Percentiles rank a stretch among this genome's conserved stretches.
Conservation (phyloP, 1,140 invertebrate species). For the Micrasema minimum region DNA sequence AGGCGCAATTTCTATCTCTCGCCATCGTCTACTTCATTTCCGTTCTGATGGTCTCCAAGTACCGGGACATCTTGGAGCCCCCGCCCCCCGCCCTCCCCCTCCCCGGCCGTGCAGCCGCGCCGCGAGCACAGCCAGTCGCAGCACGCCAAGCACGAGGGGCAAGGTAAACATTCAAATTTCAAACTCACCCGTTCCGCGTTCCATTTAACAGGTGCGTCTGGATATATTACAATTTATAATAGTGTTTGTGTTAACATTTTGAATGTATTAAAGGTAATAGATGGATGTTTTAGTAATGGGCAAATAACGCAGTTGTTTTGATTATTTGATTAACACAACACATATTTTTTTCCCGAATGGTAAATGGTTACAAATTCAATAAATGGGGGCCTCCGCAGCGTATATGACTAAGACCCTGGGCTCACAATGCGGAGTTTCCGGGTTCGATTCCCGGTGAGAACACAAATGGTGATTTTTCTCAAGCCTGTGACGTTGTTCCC, state of each 20-base stretch:
- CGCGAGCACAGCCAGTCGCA: conserved; percentile 58
- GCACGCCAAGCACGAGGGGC: conserved; percentile 55
- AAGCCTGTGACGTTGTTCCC: too few species aligned
- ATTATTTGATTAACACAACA: too few species aligned
- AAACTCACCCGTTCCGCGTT: background rate
- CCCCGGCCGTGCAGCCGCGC: conserved; percentile 59
- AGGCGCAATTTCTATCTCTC: conserved; percentile 98
- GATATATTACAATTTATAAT: too few species aligned
- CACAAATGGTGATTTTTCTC: too few species aligned
- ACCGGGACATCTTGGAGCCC: conserved; percentile 98
- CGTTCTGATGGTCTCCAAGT: conserved; percentile 99
- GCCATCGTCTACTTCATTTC: conserved; percentile 99
- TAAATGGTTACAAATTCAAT: too few species aligned
- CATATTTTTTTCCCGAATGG: too few species aligned
- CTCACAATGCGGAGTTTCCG: too few species aligned
- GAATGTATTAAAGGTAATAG: conserved; percentile 11
- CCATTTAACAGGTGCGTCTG: background rate
- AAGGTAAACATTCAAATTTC: conserved; percentile 35
- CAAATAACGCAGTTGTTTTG: too few species aligned
- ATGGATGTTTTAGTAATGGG: too few species aligned
- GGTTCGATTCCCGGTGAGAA: too few species aligned
- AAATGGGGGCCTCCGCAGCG: too few species aligned
- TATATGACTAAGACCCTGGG: too few species aligned
- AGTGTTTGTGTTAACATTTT: conserved; percentile 32
- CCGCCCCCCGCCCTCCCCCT: conserved; percentile 72